These are phyloP conservation scores for Lerista edwardsae DNA, from an alignment of 2,797 vertebrate species.

Conservation along the genomic window DNA sequence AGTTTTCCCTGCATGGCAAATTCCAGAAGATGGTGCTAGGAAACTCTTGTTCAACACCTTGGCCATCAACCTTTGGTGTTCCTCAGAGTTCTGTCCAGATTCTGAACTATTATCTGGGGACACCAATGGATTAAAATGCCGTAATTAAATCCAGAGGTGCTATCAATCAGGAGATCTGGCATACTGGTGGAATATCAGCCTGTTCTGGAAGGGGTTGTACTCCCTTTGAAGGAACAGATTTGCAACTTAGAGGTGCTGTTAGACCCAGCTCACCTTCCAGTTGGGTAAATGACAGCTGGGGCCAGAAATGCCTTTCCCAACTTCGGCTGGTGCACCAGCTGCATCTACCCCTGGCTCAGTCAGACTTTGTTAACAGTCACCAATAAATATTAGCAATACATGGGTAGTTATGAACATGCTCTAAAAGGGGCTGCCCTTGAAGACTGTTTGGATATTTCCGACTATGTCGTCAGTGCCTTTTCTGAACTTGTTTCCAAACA, in stretches of 20 bases:
- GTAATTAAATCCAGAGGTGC: not conserved
- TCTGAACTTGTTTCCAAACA: not conserved
- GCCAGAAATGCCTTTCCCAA: not conserved
- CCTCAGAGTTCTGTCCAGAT: too few relatives aligned
- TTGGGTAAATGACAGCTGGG: not conserved
- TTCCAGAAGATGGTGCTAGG: not conserved
- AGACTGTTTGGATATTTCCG: too few relatives aligned
- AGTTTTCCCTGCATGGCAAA: too few relatives aligned
- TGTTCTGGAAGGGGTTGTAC: not conserved
- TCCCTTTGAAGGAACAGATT: not conserved
- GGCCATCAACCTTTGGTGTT: not conserved
- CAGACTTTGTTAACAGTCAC: too few relatives aligned
- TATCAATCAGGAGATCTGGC: not conserved
- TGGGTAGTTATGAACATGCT: too few relatives aligned
- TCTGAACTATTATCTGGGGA: not conserved
- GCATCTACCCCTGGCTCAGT: not conserved
- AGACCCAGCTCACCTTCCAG: not conserved
- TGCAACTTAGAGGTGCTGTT: not conserved
- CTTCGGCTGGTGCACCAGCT: not conserved
- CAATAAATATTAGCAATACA: too few relatives aligned
- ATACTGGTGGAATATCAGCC: not conserved
- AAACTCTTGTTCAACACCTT: not conserved
- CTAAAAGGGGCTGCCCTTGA: too few relatives aligned
- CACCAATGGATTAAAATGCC: not conserved
- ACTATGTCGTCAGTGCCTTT: not conserved